Evolutionary conservation across 2,888 invertebrate species (phyloP).

Genomic region (Hypomecis atomaria): DNA sequence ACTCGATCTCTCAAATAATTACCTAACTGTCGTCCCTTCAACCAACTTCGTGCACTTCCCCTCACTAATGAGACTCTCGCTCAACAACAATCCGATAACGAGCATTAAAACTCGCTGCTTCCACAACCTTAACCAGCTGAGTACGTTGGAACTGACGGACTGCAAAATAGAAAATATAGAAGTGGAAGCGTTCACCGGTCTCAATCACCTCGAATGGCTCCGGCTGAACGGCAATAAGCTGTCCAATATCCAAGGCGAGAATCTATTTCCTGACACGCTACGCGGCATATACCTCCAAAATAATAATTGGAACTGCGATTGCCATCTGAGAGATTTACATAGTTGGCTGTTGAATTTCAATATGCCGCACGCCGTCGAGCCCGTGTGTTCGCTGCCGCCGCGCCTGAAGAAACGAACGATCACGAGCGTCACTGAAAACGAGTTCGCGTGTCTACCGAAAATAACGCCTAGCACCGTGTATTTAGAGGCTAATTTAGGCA

Average conservation of each 20-base stretch:
- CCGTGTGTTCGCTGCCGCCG: slow-evolving; percentile 89
- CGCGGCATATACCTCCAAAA: slow-evolving; percentile 92
- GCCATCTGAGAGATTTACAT: slow-evolving; percentile 90
- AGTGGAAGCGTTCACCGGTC: slow-evolving; percentile 91
- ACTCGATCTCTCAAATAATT: slow-evolving; percentile 93
- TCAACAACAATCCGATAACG: slow-evolving; percentile 93
- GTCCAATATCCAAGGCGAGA: slow-evolving; percentile 87
- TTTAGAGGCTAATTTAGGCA: slow-evolving; percentile 91
- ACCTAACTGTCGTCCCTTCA: slow-evolving; percentile 90
- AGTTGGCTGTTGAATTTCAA: slow-evolving; percentile 91
- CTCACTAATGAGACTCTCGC: slow-evolving; percentile 91
- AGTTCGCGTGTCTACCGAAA: slow-evolving; percentile 93
- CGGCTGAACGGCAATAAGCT: slow-evolving; percentile 93
- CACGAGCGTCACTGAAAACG: slow-evolving; percentile 87
- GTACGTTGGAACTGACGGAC: slow-evolving; percentile 91
- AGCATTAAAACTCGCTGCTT: slow-evolving; percentile 89
- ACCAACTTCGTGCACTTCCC: slow-evolving; percentile 91
- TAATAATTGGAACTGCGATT: slow-evolving; percentile 96
- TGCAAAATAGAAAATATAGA: slow-evolving; percentile 92
- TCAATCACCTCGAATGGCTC: slow-evolving; percentile 93
- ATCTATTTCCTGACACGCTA: slow-evolving; percentile 90
- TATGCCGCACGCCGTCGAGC: slow-evolving; percentile 91
- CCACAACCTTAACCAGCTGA: slow-evolving; percentile 89
- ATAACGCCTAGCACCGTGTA: slow-evolving; percentile 90
- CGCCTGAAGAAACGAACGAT: slow-evolving; percentile 88